A percentile compares a stretch with the other conserved stretches of the same genome.
Conservation (phyloP, 2,113 vertebrate genomes). For the Pteropus alecto region DNA sequence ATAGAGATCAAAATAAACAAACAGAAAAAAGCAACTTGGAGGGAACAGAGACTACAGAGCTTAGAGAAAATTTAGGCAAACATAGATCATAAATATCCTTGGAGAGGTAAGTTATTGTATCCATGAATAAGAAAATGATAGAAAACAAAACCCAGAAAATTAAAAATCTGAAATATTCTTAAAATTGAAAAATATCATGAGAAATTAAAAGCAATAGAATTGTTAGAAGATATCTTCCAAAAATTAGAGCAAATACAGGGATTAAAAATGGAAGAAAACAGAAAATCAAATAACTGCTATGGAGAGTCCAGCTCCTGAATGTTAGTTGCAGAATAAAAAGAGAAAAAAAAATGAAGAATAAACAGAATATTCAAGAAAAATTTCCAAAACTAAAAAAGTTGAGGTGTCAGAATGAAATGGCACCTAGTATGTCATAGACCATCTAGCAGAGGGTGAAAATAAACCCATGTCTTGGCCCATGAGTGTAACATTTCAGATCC, state of each 20-base stretch:
- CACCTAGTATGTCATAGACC: not conserved
- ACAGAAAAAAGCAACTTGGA: not conserved
- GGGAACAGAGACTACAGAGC: not conserved
- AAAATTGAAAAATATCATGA: not conserved
- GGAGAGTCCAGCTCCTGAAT: not conserved
- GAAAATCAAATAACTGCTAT: not conserved
- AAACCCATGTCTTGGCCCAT: not conserved
- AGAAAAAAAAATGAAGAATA: slow-evolving; percentile 10
- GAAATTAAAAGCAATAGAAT: slow-evolving; percentile 16
- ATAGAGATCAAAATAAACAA: slow-evolving; percentile 19
- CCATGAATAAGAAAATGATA: not conserved
- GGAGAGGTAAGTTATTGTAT: not conserved
- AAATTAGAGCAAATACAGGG: not conserved
- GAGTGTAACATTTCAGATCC: not conserved
- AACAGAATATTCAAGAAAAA: slow-evolving; percentile 12
- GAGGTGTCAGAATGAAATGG: not conserved
- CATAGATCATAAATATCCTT: not conserved
- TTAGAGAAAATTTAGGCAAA: not conserved
- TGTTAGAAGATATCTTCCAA: not conserved
- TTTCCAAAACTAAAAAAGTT: not conserved
- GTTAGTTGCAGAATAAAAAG: not conserved
- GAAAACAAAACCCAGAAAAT: not conserved
- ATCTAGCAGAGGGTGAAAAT: not conserved
- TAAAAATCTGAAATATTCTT: not conserved
- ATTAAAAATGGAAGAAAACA: not conserved